Conservation (phyloP, 2,797 vertebrate genomes). For the Coluber constrictor region DNA sequence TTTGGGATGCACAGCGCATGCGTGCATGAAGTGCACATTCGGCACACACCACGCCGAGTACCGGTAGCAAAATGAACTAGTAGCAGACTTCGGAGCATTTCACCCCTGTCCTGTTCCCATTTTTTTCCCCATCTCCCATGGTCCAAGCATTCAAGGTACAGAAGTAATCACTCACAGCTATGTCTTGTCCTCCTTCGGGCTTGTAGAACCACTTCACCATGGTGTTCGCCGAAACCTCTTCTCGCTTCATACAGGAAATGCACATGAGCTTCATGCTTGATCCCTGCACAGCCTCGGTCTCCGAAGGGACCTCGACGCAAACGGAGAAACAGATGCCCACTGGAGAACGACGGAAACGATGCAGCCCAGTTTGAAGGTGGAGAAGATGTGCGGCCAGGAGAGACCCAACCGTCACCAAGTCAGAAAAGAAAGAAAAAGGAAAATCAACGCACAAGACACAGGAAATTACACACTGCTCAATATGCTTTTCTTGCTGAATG, state of each 20-base stretch:
- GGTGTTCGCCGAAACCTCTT: constrained; percentile 84
- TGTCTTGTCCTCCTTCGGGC: constrained; percentile 71
- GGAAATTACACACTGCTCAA: constrained; percentile 21
- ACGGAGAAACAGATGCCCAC: constrained; percentile 79
- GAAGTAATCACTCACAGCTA: constrained; percentile 67
- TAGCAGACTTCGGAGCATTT: no score
- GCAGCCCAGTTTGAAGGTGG: background rate
- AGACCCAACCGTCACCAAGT: background rate
- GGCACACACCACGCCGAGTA: no score
- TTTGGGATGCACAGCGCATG: no score
- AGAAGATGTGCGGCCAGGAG: background rate
- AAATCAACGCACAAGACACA: background rate
- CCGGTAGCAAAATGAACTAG: no score
- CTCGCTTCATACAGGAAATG: constrained; percentile 92
- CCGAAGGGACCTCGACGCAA: constrained; percentile 88
- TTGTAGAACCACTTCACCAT: constrained; percentile 87
- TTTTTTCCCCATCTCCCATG: fast-evolving
- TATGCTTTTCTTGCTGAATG: background rate
- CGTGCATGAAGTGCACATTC: no score
- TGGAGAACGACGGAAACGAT: constrained; percentile 47
- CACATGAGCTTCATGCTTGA: constrained; percentile 84
- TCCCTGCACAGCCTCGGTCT: constrained; percentile 84
- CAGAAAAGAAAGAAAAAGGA: background rate
- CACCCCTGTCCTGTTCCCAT: background rate
- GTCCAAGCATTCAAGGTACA: background rate